Evolutionary conservation across 2,888 invertebrate genomes (phyloP), one percentile per base, ranked within the genome.

Genomic region (Caenorhabditis auriculariae): DNA sequence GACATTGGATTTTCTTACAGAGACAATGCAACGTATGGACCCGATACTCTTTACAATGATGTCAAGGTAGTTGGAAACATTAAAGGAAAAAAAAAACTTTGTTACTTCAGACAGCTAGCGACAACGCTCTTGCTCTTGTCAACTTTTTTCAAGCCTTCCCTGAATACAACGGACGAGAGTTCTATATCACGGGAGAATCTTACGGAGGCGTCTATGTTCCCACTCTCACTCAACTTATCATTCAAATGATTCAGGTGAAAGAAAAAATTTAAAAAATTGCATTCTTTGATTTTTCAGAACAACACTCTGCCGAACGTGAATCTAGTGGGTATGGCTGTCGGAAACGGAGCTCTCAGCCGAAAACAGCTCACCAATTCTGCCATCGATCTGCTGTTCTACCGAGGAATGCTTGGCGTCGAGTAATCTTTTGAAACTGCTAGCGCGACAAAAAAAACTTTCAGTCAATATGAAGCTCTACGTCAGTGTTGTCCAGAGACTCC

Each of bases 1-100:
- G 84, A 85, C 46, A 85, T 85, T 39, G 85, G 85, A 12, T 85
- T 81, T 69, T 85, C 85, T 0, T 85, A 84, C 69, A 54, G 67
- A 41, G 67, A 69, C 21, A 74, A 82, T 4, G 67, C 60, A 23
- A 81, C 41, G 2, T 58, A 53, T 9, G 50, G 58, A 39, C 39
- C 44, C 12, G 68, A 63, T 41, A 54, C 48, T 29, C 35, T 63
- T 17, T 74, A 72, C 61, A 72, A 65, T 38, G 74, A 74, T 37
- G 61, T 67, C 26, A 60, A 70, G 57, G 66, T 60, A 19, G n/a
- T n/a, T n/a, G n/a, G n/a, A 41, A 41, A 41, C 19, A n/a, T 41
- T 41, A 9, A 19, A 19, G 12, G 26, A 15, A 44, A 21, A 17
- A 17, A n/a, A 4, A 4, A 3, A n/a, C 4, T 24, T n/a, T 15